A percentile compares a stretch with the other conserved stretches of the same genome.
These are phyloP conservation scores for Diorhabda carinulata DNA, from an alignment of 1,140 invertebrate species.

Conservation along the genomic window DNA sequence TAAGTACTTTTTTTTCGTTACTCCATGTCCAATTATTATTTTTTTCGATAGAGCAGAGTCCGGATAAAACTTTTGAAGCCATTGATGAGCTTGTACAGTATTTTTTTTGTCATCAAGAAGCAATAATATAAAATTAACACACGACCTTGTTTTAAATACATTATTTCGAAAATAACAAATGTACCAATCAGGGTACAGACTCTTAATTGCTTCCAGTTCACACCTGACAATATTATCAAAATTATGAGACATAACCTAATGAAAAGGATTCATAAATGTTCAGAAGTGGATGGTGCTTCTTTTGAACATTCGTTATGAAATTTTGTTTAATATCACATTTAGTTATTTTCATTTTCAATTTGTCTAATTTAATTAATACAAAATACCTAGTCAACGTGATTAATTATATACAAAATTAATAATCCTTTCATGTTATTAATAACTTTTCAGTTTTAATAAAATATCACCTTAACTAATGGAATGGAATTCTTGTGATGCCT, in stretches of 20 bases:
- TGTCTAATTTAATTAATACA: background rate
- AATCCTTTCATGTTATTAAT: background rate
- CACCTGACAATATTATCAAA: background rate
- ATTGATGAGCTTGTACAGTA: too few relatives aligned
- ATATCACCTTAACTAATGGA: background rate
- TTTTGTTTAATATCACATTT: background rate
- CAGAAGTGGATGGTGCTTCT: background rate
- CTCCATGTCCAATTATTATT: too few relatives aligned
- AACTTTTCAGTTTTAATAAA: background rate
- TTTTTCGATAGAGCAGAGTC: too few relatives aligned
- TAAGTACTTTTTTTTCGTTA: too few relatives aligned
- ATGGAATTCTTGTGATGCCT: too few relatives aligned
- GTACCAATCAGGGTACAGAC: too few relatives aligned
- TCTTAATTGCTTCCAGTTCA: background rate
- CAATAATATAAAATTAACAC: too few relatives aligned
- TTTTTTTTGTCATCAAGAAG: too few relatives aligned
- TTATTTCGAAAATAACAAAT: too few relatives aligned
- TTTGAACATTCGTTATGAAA: background rate
- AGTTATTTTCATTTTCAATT: background rate
- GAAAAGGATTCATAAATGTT: background rate
- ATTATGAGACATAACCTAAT: background rate
- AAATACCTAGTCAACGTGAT: background rate
- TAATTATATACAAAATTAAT: background rate
- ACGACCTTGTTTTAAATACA: too few relatives aligned
- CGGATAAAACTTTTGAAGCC: too few relatives aligned